Evolutionary conservation across 2,888 invertebrate species (phyloP).

Genomic region (Zelleria hepariella): DNA sequence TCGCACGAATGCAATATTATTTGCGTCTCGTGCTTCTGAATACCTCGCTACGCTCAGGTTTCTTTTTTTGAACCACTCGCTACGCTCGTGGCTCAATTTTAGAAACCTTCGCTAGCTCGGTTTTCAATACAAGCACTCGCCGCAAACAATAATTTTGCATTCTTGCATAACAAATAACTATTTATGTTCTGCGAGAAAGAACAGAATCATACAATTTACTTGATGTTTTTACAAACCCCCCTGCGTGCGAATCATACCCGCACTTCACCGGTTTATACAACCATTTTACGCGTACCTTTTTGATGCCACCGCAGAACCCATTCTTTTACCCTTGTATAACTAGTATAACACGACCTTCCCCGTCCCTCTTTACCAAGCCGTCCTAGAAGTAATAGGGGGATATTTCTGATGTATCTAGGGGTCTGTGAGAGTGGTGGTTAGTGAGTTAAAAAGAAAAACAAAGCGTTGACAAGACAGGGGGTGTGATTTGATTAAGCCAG

Average conservation of each 20-base stretch:
- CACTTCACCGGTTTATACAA: neutral
- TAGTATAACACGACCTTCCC: neutral
- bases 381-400: neutral
- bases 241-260: neutral
- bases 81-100: too few species aligned
- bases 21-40: too few species aligned
- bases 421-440: neutral
- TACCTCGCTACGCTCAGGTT: too few species aligned
- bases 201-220: too few species aligned
- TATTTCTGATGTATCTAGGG: neutral
- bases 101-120: too few species aligned
- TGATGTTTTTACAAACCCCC: too few species aligned
- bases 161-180: too few species aligned
- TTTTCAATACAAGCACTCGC: too few species aligned
- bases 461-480: slow-evolving; percentile 68
- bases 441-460: slow-evolving; percentile 51
- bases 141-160: too few species aligned
- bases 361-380: neutral
- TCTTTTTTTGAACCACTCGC: too few species aligned
- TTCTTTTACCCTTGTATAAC: neutral
- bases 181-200: too few species aligned
- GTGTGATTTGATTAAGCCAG: slow-evolving; percentile 68
- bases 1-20: too few species aligned
- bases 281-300: neutral
- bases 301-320: neutral